Conservation (phyloP, 2,113 vertebrate species). For the Aythya baeri region DNA sequence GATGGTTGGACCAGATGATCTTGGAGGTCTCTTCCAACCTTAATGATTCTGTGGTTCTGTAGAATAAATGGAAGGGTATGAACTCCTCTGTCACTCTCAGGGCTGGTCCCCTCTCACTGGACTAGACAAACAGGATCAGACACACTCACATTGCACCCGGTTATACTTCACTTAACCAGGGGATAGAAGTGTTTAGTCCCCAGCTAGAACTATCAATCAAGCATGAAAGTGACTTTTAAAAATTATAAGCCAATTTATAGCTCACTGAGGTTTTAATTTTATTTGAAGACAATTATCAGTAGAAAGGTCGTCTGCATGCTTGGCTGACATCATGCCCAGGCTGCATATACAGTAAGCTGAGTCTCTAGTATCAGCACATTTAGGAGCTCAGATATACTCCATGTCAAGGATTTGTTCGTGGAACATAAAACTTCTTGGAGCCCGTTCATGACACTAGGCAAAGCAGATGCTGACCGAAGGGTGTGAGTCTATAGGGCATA, state of each 20-base stretch:
- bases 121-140: neutral
- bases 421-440: neutral
- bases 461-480: neutral
- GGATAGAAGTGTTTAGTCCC: neutral
- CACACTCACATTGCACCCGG: neutral
- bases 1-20: too few species aligned
- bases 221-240: slow-evolving; percentile 24
- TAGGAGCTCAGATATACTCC: neutral
- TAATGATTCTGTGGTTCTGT: too few species aligned
- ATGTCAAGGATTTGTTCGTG: neutral
- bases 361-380: neutral
- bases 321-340: neutral
- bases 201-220: neutral
- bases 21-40: too few species aligned
- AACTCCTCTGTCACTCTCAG: neutral
- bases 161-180: neutral
- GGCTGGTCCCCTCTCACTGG: neutral
- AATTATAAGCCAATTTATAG: neutral
- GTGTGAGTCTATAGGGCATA: rapidly evolving
- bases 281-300: neutral
- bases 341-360: neutral
- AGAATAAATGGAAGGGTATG: neutral
- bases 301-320: neutral
- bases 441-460: neutral
- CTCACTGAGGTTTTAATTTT: slow-evolving; percentile 21